These are phyloP conservation scores for Anser cygnoides DNA, from an alignment of 2,113 vertebrate genomes.

Conservation along the genomic window DNA sequence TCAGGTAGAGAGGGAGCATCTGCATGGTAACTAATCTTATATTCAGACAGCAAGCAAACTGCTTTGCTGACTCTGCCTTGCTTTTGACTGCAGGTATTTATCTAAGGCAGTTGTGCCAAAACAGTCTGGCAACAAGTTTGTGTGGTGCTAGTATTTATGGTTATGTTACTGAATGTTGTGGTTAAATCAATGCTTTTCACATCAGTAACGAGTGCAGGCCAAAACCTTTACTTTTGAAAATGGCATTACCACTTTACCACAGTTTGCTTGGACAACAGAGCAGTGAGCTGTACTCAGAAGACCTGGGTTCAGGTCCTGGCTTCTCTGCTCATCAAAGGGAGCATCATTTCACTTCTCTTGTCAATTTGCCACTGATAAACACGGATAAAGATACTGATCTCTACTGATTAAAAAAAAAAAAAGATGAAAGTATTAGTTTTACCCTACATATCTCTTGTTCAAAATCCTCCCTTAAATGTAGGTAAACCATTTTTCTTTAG, in stretches of 20 bases:
- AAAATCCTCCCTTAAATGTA: background rate
- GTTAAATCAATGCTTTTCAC: background rate
- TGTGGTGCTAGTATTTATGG: background rate
- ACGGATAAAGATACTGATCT: background rate
- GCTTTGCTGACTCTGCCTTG: background rate
- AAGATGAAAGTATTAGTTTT: background rate
- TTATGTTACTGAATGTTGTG: background rate
- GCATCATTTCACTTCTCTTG: background rate
- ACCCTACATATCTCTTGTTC: background rate
- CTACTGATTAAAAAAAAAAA: background rate
- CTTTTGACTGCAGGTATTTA: background rate
- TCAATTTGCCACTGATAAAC: background rate
- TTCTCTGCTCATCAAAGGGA: background rate
- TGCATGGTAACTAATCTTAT: background rate
- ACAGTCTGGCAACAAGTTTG: background rate
- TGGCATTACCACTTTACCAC: background rate
- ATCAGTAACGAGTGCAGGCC: background rate
- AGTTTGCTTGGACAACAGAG: background rate
- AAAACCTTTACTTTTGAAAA: background rate
- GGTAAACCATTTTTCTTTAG: background rate
- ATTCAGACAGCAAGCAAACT: background rate
- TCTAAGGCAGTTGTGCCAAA: background rate
- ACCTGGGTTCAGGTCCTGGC: background rate
- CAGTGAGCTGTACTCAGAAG: background rate
- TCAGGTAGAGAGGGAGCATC: background rate